A percentile compares a stretch with the other conserved stretches of the same genome.
phyloP scores from a whole-genome alignment of 2,113 vertebrate genomes.

The Rallus limicola region DNA sequence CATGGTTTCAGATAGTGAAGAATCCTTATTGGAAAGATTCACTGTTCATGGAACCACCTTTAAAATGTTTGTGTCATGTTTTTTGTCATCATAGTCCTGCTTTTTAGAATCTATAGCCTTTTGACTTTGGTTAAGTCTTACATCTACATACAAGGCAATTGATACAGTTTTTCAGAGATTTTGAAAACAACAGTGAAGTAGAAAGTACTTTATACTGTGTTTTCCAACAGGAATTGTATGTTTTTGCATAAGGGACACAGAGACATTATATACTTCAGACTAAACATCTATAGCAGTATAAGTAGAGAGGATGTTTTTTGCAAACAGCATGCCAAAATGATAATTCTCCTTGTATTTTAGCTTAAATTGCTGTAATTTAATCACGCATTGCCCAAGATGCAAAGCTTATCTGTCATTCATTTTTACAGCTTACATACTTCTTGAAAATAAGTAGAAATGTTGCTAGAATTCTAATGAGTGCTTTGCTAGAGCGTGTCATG shows the following conservation, averaged over 20 bases:
- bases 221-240: fast-evolving
- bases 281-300: not conserved
- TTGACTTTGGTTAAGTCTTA: not conserved
- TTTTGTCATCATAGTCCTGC: not conserved
- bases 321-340: not conserved
- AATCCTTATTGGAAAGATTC: not conserved
- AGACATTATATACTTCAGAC: not conserved
- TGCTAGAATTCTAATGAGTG: conserved; percentile 4
- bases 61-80: not conserved
- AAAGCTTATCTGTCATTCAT: conserved; percentile 9
- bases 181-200: not conserved
- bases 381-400: not conserved
- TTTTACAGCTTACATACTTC: conserved; percentile 1
- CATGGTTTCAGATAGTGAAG: not conserved
- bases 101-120: not conserved
- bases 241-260: not conserved
- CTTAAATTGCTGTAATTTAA: conserved; percentile 23
- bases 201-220: not conserved
- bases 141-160: not conserved
- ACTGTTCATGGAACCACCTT: not conserved
- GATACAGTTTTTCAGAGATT: not conserved
- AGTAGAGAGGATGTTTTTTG: not conserved
- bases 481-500: not conserved
- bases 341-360: not conserved
- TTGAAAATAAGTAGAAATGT: not conserved